A percentile compares a stretch with the other conserved stretches of the same genome.
Evolutionary conservation across 1,140 invertebrate species (phyloP).

Genomic region (Caenorhabditis tropicalis): DNA sequence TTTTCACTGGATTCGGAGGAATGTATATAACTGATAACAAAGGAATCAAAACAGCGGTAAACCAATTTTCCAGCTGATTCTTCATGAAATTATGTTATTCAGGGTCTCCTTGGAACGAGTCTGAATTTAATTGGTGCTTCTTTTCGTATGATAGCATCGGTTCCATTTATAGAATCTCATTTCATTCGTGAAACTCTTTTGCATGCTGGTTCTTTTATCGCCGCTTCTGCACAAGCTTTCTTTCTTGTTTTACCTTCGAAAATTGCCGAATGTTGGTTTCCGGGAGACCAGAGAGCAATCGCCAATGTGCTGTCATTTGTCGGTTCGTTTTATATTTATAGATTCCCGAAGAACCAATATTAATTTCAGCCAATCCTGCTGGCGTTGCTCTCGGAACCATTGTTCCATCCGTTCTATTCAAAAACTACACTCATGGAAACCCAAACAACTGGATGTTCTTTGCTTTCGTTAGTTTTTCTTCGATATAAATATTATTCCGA

Average conservation of each 20-base stretch:
- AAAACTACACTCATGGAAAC: background rate
- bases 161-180: constrained; percentile 58
- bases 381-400: constrained; percentile 70
- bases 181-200: constrained; percentile 58
- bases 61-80: background rate
- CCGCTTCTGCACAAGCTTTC: constrained; percentile 67
- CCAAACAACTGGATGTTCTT: constrained; percentile 60
- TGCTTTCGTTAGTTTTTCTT: constrained; percentile 12
- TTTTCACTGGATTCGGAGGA: constrained; percentile 67
- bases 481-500: background rate
- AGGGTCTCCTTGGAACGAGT: constrained; percentile 60
- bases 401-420: constrained; percentile 63
- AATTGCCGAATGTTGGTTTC: constrained; percentile 71
- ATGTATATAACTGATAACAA: constrained; percentile 70
- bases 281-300: constrained; percentile 65
- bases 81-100: background rate
- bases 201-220: constrained; percentile 66
- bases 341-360: background rate
- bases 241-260: constrained; percentile 70
- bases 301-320: constrained; percentile 68
- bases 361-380: constrained; percentile 67
- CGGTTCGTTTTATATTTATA: constrained; percentile 44
- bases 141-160: constrained; percentile 66
- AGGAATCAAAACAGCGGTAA: constrained; percentile 66
- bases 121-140: constrained; percentile 65